A percentile compares a stretch with the other conserved stretches of the same genome.
Evolutionary conservation across 2,113 vertebrate species (phyloP).

Genomic region (Tychaedon coryphoeus): DNA sequence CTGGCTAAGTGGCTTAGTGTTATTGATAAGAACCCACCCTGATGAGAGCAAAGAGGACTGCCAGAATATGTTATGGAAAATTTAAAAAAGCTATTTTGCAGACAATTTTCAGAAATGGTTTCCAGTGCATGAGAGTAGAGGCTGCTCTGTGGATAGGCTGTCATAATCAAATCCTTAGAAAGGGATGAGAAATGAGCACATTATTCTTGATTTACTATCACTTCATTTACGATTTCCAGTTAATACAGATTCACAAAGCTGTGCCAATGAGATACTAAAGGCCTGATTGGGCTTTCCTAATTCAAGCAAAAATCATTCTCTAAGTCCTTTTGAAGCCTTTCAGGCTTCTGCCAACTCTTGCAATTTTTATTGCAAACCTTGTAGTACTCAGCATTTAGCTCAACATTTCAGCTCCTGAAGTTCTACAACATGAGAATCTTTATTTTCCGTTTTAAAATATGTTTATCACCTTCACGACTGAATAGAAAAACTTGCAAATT

Average conservation of each 20-base stretch:
- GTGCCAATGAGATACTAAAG: constrained; percentile 1
- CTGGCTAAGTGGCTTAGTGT: constrained; percentile 56
- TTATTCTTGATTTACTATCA: constrained; percentile 46
- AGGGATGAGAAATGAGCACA: not conserved
- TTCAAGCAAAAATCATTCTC: constrained; percentile 18
- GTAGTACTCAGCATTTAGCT: constrained; percentile 7
- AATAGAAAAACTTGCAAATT: not conserved
- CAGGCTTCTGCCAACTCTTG: constrained; percentile 5
- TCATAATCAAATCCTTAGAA: constrained; percentile 29
- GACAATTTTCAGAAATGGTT: constrained; percentile 31
- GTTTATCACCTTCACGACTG: not conserved
- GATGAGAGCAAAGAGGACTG: constrained; percentile 62
- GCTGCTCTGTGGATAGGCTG: not conserved
- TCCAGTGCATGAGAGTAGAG: not conserved
- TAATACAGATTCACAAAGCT: constrained; percentile 19
- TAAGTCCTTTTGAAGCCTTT: constrained; percentile 32
- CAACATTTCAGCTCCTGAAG: not conserved
- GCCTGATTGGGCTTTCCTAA: constrained; percentile 27
- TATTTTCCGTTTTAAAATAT: constrained; percentile 14
- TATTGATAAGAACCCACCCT: constrained; percentile 51
- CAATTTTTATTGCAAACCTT: constrained; percentile 48
- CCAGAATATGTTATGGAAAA: constrained; percentile 45
- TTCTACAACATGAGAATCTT: not conserved
- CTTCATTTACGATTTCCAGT: constrained; percentile 18
- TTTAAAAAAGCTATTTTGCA: constrained; percentile 26